Evolutionary conservation across 2,797 vertebrate species (phyloP), one percentile per base, ranked within the genome.

Genomic region (Sardinella longiceps): DNA sequence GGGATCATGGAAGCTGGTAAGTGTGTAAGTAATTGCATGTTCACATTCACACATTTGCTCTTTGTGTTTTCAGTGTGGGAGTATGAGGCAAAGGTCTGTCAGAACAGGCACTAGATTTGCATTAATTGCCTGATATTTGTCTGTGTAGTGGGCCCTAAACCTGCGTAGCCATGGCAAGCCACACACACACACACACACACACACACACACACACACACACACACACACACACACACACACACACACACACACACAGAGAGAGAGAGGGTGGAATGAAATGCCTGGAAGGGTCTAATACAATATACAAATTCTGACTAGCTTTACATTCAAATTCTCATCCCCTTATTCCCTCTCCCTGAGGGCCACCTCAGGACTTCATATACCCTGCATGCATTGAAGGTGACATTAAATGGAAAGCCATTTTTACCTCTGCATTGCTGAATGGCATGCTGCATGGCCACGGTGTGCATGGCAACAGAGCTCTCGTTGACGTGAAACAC

Each of bases 61-160:
- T 56, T 56, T 56, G 18, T 7, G 20, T 56, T n/a, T n/a, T 20
- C 23, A 56, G n/a, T 20, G 53, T 56, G 20, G 53, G 53, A 23
- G 20, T 56, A 20, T 56, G 53, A 56, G 51, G 15, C 30, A 70
- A 37, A 37, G 66, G 30, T 39, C 66, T 39, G 33, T 30, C 66
- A 74, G 30, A 37, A 74, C 30, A 39, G 66, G 66, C 66, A 18
- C 30, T 74, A 37, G 14, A 74, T 74, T 74, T 74, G 66, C 66
- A 74, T 74, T 20, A 18, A 15, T 39, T 11, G 66, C 33, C 30
- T 15, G 33, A 5, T 74, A 18, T 0, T 15, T 6, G 0, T 18
- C 12, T 15, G 30, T 30, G 28, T 28, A n/a, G n/a, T 66, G 63
- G 30, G 63, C 63, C 30, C 33, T 33, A 66, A 30, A 66, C 11